These are phyloP conservation scores for Remorina albescens DNA, from an alignment of 2,797 vertebrate species.

Conservation along the genomic window DNA sequence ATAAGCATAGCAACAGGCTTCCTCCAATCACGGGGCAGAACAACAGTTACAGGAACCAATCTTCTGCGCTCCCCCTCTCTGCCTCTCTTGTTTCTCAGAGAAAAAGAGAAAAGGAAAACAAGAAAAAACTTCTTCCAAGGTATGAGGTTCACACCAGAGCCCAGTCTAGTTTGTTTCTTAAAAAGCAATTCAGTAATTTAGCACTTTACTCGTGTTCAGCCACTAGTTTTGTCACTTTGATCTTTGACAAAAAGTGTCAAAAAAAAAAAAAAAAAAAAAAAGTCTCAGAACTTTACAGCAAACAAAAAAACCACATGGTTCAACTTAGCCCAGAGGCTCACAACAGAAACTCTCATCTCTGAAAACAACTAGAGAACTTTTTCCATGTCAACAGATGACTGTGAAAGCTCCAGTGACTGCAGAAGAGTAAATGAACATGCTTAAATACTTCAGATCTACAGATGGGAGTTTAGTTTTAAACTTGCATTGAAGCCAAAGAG, in stretches of 20 bases:
- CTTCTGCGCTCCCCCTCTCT: slow-evolving; percentile 75
- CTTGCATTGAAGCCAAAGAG: slow-evolving; percentile 27
- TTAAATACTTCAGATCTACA: slow-evolving; percentile 9
- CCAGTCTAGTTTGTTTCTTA: slow-evolving; percentile 60
- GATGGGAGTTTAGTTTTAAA: slow-evolving; percentile 1
- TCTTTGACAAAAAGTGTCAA: slow-evolving; percentile 37
- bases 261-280: slow-evolving; percentile 58
- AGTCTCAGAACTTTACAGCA: slow-evolving; percentile 52
- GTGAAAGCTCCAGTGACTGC: slow-evolving; percentile 1
- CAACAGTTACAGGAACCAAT: slow-evolving; percentile 88
- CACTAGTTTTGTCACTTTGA: slow-evolving; percentile 44
- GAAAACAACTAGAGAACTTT: slow-evolving; percentile 63
- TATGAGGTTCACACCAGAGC: slow-evolving; percentile 78
- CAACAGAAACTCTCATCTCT: slow-evolving; percentile 44
- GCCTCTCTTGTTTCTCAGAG: slow-evolving; percentile 67
- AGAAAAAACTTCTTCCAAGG: slow-evolving; percentile 71
- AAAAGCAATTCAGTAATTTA: slow-evolving; percentile 49
- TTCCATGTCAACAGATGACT: slow-evolving; percentile 43
- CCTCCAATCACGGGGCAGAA: slow-evolving; percentile 87
- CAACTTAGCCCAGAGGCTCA: slow-evolving; percentile 57
- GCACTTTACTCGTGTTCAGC: slow-evolving; percentile 17
- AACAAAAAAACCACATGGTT: slow-evolving; percentile 66
- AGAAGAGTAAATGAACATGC: slow-evolving; percentile 3
- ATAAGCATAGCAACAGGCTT: slow-evolving; percentile 92
- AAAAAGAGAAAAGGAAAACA: slow-evolving; percentile 23